Conservation (phyloP, 2,113 vertebrate genomes). For the Mus pahari region DNA sequence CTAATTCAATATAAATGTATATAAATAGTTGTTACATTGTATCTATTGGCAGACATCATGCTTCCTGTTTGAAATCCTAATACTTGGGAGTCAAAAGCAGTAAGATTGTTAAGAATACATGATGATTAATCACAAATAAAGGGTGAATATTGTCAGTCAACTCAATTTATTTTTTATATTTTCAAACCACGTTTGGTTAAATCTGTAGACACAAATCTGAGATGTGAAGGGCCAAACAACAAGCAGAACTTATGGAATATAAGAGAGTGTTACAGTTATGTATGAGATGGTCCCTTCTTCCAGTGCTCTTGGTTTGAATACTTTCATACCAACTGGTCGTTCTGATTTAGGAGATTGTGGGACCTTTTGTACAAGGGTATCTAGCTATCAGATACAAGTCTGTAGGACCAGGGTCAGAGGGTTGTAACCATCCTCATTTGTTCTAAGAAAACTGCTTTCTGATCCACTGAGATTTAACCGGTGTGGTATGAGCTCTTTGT, state of each 20-base stretch:
- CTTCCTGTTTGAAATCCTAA: not conserved
- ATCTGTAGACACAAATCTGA: not conserved
- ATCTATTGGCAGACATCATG: not conserved
- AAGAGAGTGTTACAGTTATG: not conserved
- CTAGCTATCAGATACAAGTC: not conserved
- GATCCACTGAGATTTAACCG: not conserved
- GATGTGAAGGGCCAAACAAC: not conserved
- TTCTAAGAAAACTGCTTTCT: not conserved
- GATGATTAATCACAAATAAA: not conserved
- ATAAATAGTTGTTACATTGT: not conserved
- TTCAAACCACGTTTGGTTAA: not conserved
- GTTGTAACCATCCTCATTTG: not conserved
- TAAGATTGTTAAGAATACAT: not conserved
- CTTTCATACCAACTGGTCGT: no score
- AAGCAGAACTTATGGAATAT: not conserved
- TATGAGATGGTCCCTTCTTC: no score
- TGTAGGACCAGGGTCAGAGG: not conserved
- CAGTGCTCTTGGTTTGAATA: not conserved
- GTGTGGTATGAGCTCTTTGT: not conserved
- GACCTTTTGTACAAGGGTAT: not conserved
- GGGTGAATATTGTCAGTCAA: not conserved
- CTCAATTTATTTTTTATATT: not conserved
- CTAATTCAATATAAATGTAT: not conserved
- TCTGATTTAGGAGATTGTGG: not conserved
- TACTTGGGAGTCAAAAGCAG: not conserved